These are phyloP conservation scores for Pantherophis vulpinus DNA, from an alignment of 2,797 vertebrate genomes.

Conservation along the genomic window DNA sequence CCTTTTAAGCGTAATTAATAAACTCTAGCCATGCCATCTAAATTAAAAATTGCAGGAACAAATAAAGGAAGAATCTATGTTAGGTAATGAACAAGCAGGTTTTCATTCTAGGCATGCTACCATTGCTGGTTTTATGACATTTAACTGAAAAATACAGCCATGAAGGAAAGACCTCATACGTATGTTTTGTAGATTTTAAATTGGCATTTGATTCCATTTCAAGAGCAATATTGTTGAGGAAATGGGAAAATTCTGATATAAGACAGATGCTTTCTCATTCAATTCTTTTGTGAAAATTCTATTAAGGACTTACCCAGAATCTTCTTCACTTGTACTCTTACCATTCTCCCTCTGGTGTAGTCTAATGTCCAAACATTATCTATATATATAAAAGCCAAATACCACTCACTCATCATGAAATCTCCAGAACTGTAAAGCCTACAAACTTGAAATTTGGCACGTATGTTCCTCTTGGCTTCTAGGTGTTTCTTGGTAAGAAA, in stretches of 20 bases:
- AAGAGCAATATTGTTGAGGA: background rate
- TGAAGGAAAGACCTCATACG: background rate
- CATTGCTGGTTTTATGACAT: background rate
- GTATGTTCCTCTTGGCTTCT: too few species aligned
- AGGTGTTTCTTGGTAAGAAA: too few species aligned
- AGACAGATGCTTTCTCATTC: background rate
- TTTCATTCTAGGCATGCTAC: background rate
- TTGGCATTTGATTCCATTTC: background rate
- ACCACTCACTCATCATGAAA: too few species aligned
- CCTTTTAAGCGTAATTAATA: too few species aligned
- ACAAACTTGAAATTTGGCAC: too few species aligned
- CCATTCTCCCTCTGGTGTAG: background rate
- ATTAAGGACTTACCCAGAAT: background rate
- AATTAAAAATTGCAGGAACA: background rate
- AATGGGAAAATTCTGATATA: background rate
- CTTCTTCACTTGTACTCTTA: background rate
- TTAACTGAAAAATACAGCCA: background rate
- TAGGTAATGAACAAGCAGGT: background rate
- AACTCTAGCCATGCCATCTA: background rate
- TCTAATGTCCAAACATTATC: background rate
- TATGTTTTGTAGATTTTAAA: background rate
- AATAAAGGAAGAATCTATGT: background rate
- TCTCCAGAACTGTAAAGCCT: too few species aligned
- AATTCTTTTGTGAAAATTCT: background rate
- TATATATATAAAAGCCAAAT: too few species aligned